phyloP scores from a whole-genome alignment of 2,797 vertebrate genomes.

The Protonibea diacanthus region DNA sequence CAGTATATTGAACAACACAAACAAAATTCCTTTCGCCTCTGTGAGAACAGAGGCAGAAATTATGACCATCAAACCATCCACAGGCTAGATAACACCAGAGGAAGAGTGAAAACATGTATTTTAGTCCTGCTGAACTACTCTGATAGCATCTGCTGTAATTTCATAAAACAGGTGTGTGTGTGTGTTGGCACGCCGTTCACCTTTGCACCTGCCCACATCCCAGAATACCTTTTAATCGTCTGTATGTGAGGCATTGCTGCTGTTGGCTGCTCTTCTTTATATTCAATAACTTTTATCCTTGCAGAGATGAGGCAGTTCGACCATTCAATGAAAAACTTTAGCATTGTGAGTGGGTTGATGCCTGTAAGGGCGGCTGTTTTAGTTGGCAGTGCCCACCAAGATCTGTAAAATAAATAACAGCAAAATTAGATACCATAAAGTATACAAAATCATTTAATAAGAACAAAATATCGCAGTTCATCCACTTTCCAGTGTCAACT shows the following conservation, averaged over 20 bases:
- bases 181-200: constrained; percentile 9
- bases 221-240: constrained; percentile 17
- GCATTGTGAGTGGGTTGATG: constrained; percentile 36
- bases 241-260: constrained; percentile 21
- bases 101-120: constrained; percentile 7
- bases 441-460: constrained; percentile 47
- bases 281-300: constrained; percentile 5
- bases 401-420: constrained; percentile 72
- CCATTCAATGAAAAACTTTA: constrained; percentile 21
- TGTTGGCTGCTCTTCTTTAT: constrained; percentile 7
- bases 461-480: constrained; percentile 55
- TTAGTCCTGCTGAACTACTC: background rate
- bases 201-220: constrained; percentile 17
- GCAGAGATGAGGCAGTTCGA: constrained; percentile 30
- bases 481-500: constrained; percentile 34
- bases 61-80: background rate
- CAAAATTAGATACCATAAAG: constrained; percentile 42
- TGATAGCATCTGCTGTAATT: constrained; percentile 57
- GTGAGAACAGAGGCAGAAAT: background rate
- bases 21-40: background rate
- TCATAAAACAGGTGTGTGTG: constrained; percentile 35
- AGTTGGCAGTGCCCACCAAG: constrained; percentile 19
- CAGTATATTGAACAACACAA: constrained; percentile 1
- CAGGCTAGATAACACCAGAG: background rate
- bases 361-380: constrained; percentile 5